Conservation (phyloP, 2,888 invertebrate genomes). For the Laothoe populi region DNA sequence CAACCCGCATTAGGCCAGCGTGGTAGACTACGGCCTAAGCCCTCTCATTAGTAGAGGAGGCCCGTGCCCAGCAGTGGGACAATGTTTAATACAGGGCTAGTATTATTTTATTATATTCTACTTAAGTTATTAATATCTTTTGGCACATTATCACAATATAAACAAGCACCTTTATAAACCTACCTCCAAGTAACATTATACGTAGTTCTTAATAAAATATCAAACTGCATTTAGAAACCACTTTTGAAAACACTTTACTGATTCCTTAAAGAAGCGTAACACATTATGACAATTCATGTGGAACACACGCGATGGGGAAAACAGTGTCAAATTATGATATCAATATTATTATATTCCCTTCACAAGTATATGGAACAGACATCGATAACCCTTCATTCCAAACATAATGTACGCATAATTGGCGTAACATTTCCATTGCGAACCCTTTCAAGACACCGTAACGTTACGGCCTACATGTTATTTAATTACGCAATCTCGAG, state of each 20-base stretch:
- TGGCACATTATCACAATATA: neutral
- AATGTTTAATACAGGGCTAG: too few relatives aligned
- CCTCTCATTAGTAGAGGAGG: too few relatives aligned
- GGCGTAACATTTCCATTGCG: constrained; percentile 82
- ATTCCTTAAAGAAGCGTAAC: neutral
- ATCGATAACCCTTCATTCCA: constrained; percentile 81
- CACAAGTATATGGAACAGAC: constrained; percentile 46
- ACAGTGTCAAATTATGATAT: constrained; percentile 24
- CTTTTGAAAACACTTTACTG: neutral
- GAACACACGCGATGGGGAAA: constrained; percentile 1
- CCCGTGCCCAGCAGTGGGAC: too few relatives aligned
- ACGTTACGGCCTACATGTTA: constrained; percentile 82
- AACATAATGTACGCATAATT: constrained; percentile 83
- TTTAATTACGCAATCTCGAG: constrained; percentile 83
- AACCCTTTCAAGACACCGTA: constrained; percentile 82
- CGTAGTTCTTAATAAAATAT: too few relatives aligned
- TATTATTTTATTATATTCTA: too few relatives aligned
- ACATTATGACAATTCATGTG: neutral
- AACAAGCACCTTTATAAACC: neutral
- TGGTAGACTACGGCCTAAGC: too few relatives aligned
- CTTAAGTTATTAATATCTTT: too few relatives aligned
- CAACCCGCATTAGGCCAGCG: too few relatives aligned
- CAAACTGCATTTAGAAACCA: neutral
- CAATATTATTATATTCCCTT: constrained; percentile 36
- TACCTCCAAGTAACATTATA: too few relatives aligned